Conservation (phyloP, 2,797 vertebrate species). For the Halcyon chelicuti region DNA sequence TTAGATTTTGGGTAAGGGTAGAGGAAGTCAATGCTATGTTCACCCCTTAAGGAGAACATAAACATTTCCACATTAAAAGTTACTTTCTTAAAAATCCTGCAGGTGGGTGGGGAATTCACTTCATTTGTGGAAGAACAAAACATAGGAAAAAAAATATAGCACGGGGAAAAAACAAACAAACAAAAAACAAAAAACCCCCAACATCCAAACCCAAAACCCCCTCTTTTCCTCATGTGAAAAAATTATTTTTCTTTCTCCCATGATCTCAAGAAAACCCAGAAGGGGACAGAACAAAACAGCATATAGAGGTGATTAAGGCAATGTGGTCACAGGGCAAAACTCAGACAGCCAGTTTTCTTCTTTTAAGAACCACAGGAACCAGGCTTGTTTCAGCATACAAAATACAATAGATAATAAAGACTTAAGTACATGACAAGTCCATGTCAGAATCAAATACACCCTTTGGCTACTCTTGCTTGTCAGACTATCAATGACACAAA, state of each 20-base stretch:
- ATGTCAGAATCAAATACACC: not conserved
- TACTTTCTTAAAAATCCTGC: slow-evolving; percentile 54
- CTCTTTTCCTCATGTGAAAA: not conserved
- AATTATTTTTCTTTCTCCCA: not conserved
- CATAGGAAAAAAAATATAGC: not conserved
- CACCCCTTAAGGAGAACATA: slow-evolving; percentile 49
- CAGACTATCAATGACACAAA: not conserved
- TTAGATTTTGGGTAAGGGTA: slow-evolving; percentile 46
- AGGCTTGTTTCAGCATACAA: not conserved
- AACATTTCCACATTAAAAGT: slow-evolving; percentile 46
- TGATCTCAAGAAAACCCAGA: not conserved
- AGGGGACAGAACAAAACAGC: not conserved
- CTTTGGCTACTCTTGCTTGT: not conserved
- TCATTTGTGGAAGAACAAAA: slow-evolving; percentile 25
- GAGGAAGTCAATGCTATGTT: slow-evolving; percentile 39
- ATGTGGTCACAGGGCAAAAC: not conserved
- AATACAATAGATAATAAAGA: not conserved
- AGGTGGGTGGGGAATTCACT: not conserved
- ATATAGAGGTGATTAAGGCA: not conserved
- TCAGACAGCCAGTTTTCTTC: not conserved
- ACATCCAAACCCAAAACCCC: too few relatives aligned
- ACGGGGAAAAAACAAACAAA: not conserved
- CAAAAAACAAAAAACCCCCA: not conserved
- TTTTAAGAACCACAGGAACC: not conserved
- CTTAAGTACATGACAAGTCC: not conserved